Conservation (phyloP, 2,113 vertebrate species). For the Oreochromis spilurus region DNA sequence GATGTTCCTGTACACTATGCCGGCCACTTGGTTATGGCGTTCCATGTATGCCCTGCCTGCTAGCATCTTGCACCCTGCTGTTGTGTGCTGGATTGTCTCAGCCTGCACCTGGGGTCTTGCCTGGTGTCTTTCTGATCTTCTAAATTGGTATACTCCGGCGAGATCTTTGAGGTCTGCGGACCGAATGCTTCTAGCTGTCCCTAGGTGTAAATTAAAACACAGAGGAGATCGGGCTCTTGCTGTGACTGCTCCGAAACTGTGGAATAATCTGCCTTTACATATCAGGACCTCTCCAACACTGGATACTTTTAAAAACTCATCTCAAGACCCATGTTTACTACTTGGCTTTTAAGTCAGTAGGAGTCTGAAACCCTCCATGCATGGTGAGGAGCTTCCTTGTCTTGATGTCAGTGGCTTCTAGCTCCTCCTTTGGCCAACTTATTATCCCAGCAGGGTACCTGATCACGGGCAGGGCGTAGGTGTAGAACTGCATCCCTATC, state of each 20-base stretch:
- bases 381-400: background rate
- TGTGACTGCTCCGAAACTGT: background rate
- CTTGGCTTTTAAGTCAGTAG: background rate
- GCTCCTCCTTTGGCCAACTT: background rate
- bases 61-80: background rate
- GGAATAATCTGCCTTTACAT: background rate
- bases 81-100: background rate
- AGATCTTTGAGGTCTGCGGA: background rate
- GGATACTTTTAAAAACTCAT: background rate
- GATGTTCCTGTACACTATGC: accelerated
- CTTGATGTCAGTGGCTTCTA: background rate
- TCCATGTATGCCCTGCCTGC: background rate
- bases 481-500: background rate
- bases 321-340: background rate
- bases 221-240: background rate
- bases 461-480: background rate
- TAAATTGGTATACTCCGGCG: background rate
- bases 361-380: background rate
- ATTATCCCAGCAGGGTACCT: background rate
- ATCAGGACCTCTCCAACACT: background rate
- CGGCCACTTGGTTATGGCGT: background rate
- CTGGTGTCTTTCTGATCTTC: background rate
- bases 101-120: background rate
- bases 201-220: background rate
- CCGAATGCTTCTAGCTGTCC: background rate